phyloP scores from a whole-genome alignment of 2,113 vertebrate species.

The Erythrolamprus reginae region DNA sequence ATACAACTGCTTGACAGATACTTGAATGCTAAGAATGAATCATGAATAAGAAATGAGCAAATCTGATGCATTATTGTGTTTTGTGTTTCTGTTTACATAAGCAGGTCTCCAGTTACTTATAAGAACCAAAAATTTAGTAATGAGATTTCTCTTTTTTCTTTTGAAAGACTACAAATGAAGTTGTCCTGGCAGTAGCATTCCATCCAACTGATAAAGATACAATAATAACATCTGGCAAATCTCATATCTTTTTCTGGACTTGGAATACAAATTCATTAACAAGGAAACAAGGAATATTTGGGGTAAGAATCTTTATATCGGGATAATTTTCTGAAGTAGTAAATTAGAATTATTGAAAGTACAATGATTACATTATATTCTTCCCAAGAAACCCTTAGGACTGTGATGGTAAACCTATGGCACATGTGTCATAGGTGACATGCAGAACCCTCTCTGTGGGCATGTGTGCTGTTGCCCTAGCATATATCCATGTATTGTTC shows the following conservation, averaged over 20 bases:
- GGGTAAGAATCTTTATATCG: constrained; percentile 72
- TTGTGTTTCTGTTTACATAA: background rate
- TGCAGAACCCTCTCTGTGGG: too few species aligned
- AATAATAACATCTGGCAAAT: constrained; percentile 97
- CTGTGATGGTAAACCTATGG: too few species aligned
- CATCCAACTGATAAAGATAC: constrained; percentile 91
- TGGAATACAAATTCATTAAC: constrained; percentile 89
- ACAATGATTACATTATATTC: background rate
- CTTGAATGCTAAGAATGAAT: background rate
- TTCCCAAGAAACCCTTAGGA: fast-evolving
- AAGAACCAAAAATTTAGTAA: constrained; percentile 7
- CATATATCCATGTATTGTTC: too few species aligned
- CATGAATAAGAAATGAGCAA: background rate
- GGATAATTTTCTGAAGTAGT: background rate
- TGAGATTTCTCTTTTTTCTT: constrained; percentile 28
- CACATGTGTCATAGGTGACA: too few species aligned
- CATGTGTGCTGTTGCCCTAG: too few species aligned
- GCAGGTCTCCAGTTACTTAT: background rate
- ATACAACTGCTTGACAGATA: background rate
- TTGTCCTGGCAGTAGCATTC: constrained; percentile 92
- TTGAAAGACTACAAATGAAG: constrained; percentile 85
- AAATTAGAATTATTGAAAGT: background rate
- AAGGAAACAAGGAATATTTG: constrained; percentile 96
- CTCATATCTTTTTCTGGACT: constrained; percentile 98
- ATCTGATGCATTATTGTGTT: background rate